Evolutionary conservation across 2,797 vertebrate genomes (phyloP).

Genomic region (Sarcoramphus papa): DNA sequence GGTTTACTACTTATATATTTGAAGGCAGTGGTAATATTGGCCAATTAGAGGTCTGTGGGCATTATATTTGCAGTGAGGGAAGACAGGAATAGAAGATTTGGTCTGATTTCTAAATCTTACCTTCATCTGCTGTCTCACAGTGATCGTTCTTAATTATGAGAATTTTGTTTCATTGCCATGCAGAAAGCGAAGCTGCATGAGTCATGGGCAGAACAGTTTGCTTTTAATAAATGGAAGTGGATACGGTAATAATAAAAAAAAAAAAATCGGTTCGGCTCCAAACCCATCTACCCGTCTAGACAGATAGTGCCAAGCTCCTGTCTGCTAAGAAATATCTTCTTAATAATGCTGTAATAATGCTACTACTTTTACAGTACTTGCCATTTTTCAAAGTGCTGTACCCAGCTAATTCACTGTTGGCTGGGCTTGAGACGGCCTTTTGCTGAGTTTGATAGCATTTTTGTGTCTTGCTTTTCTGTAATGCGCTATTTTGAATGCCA

Average conservation of each 20-base stretch:
- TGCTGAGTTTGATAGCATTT: slow-evolving; percentile 37
- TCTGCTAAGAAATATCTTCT: slow-evolving; percentile 60
- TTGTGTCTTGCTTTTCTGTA: slow-evolving; percentile 34
- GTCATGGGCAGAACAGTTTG: slow-evolving; percentile 56
- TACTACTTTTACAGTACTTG: slow-evolving; percentile 22
- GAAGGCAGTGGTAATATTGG: background rate
- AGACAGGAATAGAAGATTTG: background rate
- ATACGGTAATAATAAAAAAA: background rate
- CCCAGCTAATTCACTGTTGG: slow-evolving; percentile 38
- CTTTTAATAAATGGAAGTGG: slow-evolving; percentile 62
- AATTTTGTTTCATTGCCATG: slow-evolving; percentile 35
- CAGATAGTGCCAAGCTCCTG: slow-evolving; percentile 49
- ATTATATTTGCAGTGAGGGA: background rate
- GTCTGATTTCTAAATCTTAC: background rate
- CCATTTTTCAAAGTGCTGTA: slow-evolving; percentile 32
- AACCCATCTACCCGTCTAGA: slow-evolving; percentile 58
- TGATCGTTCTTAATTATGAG: slow-evolving; percentile 16
- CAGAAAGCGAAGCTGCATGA: slow-evolving; percentile 49
- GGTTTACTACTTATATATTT: background rate
- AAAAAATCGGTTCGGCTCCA: slow-evolving; percentile 36
- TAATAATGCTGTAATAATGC: slow-evolving; percentile 48
- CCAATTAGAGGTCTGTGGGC: background rate
- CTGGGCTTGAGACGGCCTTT: slow-evolving; percentile 20
- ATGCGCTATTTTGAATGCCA: slow-evolving; percentile 51
- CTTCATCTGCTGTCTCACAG: slow-evolving; percentile 15